A percentile compares a stretch with the other conserved stretches of the same genome.
These are phyloP conservation scores for Nephrotoma appendiculata DNA, from an alignment of 2,888 invertebrate species.

Conservation along the genomic window DNA sequence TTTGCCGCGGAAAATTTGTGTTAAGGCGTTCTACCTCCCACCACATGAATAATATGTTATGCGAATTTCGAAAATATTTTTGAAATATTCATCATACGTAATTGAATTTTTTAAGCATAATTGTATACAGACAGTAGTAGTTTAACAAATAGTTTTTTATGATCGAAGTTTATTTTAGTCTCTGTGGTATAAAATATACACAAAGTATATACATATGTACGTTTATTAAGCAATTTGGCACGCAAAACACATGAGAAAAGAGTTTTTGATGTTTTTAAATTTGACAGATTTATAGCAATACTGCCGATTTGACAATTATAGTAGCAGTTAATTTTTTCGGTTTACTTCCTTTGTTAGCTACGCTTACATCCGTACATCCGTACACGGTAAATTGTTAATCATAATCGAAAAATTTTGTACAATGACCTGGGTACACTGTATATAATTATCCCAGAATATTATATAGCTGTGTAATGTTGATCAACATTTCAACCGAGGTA, in stretches of 20 bases:
- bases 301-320: neutral
- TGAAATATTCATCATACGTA: neutral
- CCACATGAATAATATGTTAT: neutral
- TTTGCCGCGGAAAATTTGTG: too few relatives aligned
- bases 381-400: neutral
- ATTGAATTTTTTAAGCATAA: too few relatives aligned
- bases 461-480: neutral
- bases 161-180: neutral
- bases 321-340: neutral
- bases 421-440: neutral
- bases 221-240: neutral
- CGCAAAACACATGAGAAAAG: neutral
- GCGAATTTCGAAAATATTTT: neutral
- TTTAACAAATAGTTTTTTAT: neutral
- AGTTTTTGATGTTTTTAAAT: neutral
- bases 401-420: neutral
- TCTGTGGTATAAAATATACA: neutral
- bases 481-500: neutral
- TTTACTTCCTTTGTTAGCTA: neutral
- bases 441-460: neutral
- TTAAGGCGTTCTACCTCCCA: neutral
- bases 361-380: neutral
- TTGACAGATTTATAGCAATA: neutral
- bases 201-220: neutral
- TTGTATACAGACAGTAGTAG: too few relatives aligned